Conservation (phyloP, 2,797 vertebrate species). For the Lates japonicus region DNA sequence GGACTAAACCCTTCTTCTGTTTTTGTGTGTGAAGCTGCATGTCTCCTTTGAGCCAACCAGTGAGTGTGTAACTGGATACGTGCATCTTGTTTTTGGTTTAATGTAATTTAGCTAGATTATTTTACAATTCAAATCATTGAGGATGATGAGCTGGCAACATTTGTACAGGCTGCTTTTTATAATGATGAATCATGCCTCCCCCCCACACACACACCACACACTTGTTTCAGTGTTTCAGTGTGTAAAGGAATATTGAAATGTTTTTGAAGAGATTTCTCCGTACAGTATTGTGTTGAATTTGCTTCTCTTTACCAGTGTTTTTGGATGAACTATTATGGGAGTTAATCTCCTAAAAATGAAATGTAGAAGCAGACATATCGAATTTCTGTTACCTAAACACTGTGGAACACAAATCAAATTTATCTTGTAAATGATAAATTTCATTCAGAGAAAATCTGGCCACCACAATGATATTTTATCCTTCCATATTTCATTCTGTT, state of each 20-base stretch:
- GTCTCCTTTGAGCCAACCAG: conserved; percentile 72
- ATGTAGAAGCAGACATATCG: conserved; percentile 21
- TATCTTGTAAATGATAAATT: conserved; percentile 28
- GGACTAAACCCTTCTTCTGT: conserved; percentile 52
- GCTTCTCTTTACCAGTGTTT: conserved; percentile 32
- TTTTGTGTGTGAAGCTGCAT: conserved; percentile 76
- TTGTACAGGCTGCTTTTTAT: conserved; percentile 83
- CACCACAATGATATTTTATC: conserved; percentile 11
- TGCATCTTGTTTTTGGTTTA: conserved; percentile 61
- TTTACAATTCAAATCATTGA: conserved; percentile 51
- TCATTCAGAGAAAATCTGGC: conserved; percentile 20
- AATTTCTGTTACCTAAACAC: conserved; percentile 39
- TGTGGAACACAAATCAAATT: conserved; percentile 39
- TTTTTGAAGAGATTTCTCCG: conserved; percentile 48
- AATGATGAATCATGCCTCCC: conserved; percentile 42
- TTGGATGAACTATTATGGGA: conserved; percentile 3
- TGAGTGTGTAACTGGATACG: conserved; percentile 59
- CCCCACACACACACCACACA: neutral
- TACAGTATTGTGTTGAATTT: conserved; percentile 59
- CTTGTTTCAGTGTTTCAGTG: conserved; percentile 26
- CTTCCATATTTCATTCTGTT: conserved; percentile 30
- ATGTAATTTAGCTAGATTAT: conserved; percentile 58
- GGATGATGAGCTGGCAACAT: conserved; percentile 39
- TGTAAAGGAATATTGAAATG: conserved; percentile 37
- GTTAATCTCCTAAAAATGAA: conserved; percentile 14